phyloP scores from a whole-genome alignment of 1,140 invertebrate genomes.

The Drosophila albomicans region DNA sequence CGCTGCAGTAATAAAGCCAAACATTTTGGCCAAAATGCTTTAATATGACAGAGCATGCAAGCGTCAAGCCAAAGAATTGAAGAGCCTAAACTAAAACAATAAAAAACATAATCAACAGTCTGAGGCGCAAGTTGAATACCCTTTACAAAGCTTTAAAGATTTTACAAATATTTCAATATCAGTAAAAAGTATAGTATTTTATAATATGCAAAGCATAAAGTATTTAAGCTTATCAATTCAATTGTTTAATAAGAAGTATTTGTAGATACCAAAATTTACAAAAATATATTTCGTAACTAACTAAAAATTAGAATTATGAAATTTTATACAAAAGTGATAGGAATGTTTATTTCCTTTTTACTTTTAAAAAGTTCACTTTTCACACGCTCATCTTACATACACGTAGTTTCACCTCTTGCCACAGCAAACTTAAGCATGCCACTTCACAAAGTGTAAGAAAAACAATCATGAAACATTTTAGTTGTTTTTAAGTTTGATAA shows the following conservation, averaged over 20 bases:
- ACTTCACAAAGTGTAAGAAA: not conserved
- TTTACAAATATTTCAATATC: not conserved
- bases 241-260: no score
- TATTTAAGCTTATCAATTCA: no score
- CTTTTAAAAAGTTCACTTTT: no score
- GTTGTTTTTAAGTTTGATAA: slow-evolving; percentile 10
- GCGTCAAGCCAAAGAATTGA: slow-evolving; percentile 23
- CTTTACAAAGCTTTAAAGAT: not conserved
- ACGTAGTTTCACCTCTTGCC: not conserved
- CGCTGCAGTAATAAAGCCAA: not conserved
- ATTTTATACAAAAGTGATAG: no score
- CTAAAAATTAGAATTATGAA: no score
- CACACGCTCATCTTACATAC: no score
- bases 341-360: no score
- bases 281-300: no score
- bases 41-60: slow-evolving; percentile 63
- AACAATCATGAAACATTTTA: slow-evolving; percentile 51
- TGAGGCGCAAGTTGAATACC: not conserved
- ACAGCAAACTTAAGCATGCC: not conserved
- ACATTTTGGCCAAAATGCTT: slow-evolving; percentile 26
- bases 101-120: not conserved
- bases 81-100: slow-evolving; percentile 12
- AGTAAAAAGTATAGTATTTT: not conserved
- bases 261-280: no score
- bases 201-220: no score